Conservation (phyloP, 2,888 invertebrate species). For the Mythimna impura region DNA sequence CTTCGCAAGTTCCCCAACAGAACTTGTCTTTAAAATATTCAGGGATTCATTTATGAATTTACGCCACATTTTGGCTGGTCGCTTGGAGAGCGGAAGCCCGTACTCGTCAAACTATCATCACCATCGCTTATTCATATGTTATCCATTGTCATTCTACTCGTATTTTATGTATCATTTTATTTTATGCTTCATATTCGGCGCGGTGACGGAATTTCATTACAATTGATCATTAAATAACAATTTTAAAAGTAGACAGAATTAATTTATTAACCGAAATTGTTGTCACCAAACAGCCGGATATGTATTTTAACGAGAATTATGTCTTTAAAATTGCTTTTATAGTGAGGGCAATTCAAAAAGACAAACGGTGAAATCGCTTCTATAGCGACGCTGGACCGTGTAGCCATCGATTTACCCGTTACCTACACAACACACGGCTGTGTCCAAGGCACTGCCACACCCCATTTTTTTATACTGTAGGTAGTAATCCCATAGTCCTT, state of each 20-base stretch:
- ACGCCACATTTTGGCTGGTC: slow-evolving; percentile 32
- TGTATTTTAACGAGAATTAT: no score
- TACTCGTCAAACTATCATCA: slow-evolving; percentile 44
- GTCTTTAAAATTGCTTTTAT: no score
- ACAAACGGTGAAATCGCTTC: no score
- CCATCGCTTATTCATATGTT: slow-evolving; percentile 26
- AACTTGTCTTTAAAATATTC: slow-evolving; percentile 59
- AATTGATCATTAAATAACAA: background rate
- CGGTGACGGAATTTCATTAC: background rate
- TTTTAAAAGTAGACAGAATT: background rate
- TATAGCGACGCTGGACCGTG: no score
- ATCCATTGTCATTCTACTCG: slow-evolving; percentile 19
- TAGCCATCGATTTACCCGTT: no score
- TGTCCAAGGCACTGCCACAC: no score
- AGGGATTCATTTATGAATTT: slow-evolving; percentile 53
- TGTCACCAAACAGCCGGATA: no score
- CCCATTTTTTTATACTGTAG: no score
- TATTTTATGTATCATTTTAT: slow-evolving; percentile 5
- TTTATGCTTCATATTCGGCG: background rate
- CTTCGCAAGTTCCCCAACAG: slow-evolving; percentile 30
- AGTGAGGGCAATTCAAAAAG: no score
- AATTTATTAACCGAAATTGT: background rate
- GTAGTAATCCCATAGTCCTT: no score
- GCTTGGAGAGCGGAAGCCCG: slow-evolving; percentile 22
- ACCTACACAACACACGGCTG: no score